Percentiles rank a stretch among this genome's conserved stretches.
phyloP scores from a whole-genome alignment of 2,888 invertebrate genomes.

The Hirtodrosophila alboralis region DNA sequence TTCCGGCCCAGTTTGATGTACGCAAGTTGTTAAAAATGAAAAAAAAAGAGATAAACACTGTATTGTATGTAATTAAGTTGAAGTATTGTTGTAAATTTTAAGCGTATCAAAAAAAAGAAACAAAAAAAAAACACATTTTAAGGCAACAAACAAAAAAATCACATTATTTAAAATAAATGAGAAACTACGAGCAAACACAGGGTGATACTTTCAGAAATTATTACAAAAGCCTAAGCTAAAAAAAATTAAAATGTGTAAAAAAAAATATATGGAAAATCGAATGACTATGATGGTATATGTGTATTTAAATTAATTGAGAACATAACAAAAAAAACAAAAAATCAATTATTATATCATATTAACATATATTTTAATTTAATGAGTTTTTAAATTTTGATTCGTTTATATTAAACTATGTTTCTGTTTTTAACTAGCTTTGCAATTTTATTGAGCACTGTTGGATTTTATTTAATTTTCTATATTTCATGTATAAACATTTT shows the following conservation, averaged over 20 bases:
- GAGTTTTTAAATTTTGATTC: slow-evolving; percentile 11
- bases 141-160: slow-evolving; percentile 27
- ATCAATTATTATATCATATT: slow-evolving; percentile 4
- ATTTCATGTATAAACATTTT: slow-evolving; percentile 21
- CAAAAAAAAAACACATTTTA: slow-evolving; percentile 41
- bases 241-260: slow-evolving; percentile 51
- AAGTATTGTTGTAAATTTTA: slow-evolving; percentile 78
- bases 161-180: slow-evolving; percentile 64
- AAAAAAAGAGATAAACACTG: slow-evolving; percentile 36
- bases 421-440: slow-evolving; percentile 10
- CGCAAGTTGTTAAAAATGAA: slow-evolving; percentile 63
- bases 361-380: slow-evolving; percentile 5
- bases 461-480: slow-evolving; percentile 32
- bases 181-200: slow-evolving; percentile 82
- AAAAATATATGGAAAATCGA: slow-evolving; percentile 46
- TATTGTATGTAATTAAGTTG: slow-evolving; percentile 67
- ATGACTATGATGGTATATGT: slow-evolving; percentile 73
- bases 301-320: slow-evolving; percentile 61
- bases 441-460: slow-evolving; percentile 35
- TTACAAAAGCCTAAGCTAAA: slow-evolving; percentile 72
- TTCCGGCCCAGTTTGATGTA: slow-evolving; percentile 66
- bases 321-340: slow-evolving; percentile 24
- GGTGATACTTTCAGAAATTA: slow-evolving; percentile 82
- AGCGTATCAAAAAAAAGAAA: slow-evolving; percentile 48
- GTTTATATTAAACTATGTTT: slow-evolving; percentile 11